Evolutionary conservation across 2,888 invertebrate genomes (phyloP), one percentile per base, ranked within the genome.

Genomic region (Conops quadrifasciatus): DNA sequence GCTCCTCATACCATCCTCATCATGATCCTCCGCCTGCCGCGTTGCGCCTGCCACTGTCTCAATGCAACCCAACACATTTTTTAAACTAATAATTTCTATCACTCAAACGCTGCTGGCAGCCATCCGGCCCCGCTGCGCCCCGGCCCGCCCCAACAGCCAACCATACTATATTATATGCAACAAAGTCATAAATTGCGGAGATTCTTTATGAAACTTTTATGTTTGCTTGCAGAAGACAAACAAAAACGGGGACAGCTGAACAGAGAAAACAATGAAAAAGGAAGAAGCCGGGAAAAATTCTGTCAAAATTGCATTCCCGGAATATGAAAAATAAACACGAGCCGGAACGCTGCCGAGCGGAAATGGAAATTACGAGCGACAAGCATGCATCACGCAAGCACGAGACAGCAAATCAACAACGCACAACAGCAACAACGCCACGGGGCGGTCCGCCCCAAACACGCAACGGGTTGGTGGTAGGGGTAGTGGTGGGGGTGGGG

Each of bases 101-200:
- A 80, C 72, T 80, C 81, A 80, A 72, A 62, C 51, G 16, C 59
- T 59, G 30, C 51, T 16, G 36, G 5, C 36, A 59, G 15, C 49
- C n/a, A 19, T 49, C 11, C 59, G 59, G 2, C 19, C 36, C 56
- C 49, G 49, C n/a, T 51, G 30, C 51, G 45, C 36, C 16, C 28
- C 59, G 3, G 51, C 47, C 58, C 59, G 71, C 74, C 70, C 36
- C 36, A 36, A 9, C 5, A 4, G 9, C 36, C 36, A 36, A 4
- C 36, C 36, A 36, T 36, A 4, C 36, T 9, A 36, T 36, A 71
- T 76, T 78, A 75, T 77, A 36, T 70, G 63, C 63, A 63, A 15
- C 36, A 66, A 78, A 82, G 81, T 80, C 81, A 81, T 82, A 81
- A 81, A 81, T 81, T 80, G 81, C 75, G 80, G 78, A 78, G 81